Evolutionary conservation across 2,797 vertebrate species (phyloP), one percentile per base, ranked within the genome.

Genomic region (Sus cebifrons): DNA sequence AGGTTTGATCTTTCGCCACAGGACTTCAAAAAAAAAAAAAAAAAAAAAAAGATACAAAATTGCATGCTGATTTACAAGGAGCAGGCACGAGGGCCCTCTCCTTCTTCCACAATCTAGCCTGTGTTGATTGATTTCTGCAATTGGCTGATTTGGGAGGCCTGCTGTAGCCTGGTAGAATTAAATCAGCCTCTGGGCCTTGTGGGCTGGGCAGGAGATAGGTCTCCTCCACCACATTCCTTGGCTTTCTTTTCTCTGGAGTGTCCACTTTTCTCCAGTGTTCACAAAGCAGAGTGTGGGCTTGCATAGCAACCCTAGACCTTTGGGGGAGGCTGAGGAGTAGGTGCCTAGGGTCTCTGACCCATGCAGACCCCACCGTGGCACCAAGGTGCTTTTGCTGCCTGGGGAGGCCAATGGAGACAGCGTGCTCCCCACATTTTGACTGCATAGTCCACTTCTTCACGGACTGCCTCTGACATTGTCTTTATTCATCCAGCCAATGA

Each of bases 71-170:
- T 49, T 65, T 73, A 29, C 32, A 21, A 32, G 60, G 20, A 71
- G 49, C 56, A 14, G n/a, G 20, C 23, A 1, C 10, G 75, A 21
- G 20, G n/a, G 60, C 7, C 6, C 16, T 20, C 14, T 12, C 15
- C 36, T 14, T 21, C 9, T 27, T n/a, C 71, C 0, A 3, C 0
- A 2, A 11, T 12, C 13, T 60, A 70, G 32, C n/a, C 11, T 13
- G 40, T 14, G 14, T 11, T 49, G 18, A 27, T 5, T 18, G 70
- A 29, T 70, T 49, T 83, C 32, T 7, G 1, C 7, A 18, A 4
- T 52, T 8, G 14, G 62, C 70, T 8, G 16, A 25, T 21, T 18
- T 18, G 64, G 36, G 36, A 21, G 2, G 29, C 12, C 18, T 52
- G 62, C 52, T 58, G 52, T 3, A 27, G 9, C 36, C 56, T 71